Conservation (phyloP, 2,888 invertebrate genomes). For the Empis stercorea region DNA sequence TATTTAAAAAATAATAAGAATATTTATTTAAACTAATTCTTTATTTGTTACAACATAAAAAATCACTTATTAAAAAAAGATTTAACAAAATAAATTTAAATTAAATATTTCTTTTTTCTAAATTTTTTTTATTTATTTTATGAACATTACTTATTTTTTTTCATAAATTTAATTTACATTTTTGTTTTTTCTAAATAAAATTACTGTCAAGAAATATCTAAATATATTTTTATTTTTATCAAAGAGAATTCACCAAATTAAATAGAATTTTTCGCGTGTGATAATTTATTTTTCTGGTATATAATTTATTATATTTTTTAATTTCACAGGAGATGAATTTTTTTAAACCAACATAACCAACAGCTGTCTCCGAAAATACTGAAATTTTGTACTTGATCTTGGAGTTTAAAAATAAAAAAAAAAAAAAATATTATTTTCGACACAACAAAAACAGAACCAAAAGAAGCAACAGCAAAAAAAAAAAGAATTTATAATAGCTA, state of each 20-base stretch:
- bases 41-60: too few relatives aligned
- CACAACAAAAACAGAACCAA: background rate
- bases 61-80: background rate
- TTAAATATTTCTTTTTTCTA: background rate
- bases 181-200: background rate
- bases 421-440: too few relatives aligned
- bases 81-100: background rate
- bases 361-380: constrained; percentile 15
- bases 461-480: background rate
- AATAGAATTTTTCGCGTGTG: background rate
- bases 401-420: background rate
- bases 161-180: background rate
- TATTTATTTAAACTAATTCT: too few relatives aligned
- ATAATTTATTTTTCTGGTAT: background rate
- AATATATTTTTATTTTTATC: too few relatives aligned
- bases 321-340: background rate
- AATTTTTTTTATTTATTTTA: too few relatives aligned
- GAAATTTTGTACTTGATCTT: constrained; percentile 14
- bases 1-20: background rate
- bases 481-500: too few relatives aligned
- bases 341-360: constrained; percentile 5
- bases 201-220: too few relatives aligned
- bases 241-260: background rate
- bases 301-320: background rate
- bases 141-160: background rate